These are phyloP conservation scores for Agriotes lineatus DNA, from an alignment of 2,888 invertebrate genomes.

Conservation along the genomic window DNA sequence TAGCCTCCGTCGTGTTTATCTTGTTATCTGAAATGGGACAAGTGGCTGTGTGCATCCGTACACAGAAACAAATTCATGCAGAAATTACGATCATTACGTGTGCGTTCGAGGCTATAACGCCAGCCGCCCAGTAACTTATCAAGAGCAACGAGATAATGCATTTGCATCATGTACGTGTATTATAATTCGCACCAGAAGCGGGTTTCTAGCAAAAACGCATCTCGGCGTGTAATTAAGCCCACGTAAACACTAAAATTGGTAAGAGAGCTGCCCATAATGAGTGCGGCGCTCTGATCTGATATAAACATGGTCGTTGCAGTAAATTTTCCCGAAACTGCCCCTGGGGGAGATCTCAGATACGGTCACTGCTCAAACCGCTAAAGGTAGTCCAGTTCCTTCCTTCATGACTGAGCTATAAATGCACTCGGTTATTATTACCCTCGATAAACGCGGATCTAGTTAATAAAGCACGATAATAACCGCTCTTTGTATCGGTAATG, in stretches of 20 bases:
- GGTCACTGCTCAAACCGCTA: conserved; percentile 42
- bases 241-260: conserved; percentile 47
- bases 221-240: conserved; percentile 45
- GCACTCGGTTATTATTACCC: conserved; percentile 33
- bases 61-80: conserved; percentile 26
- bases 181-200: conserved; percentile 39
- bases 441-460: conserved; percentile 47
- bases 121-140: conserved; percentile 26
- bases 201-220: conserved; percentile 31
- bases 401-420: conserved; percentile 44
- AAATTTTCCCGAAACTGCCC: conserved; percentile 45
- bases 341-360: conserved; percentile 41
- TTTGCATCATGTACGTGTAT: conserved; percentile 20
- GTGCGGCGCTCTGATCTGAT: conserved; percentile 45
- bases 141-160: conserved; percentile 33
- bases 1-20: conserved; percentile 15
- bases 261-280: conserved; percentile 42
- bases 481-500: conserved; percentile 5
- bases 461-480: conserved; percentile 31
- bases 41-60: conserved; percentile 25
- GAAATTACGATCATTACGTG: conserved; percentile 31
- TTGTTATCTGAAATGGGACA: conserved; percentile 25
- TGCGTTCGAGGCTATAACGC: conserved; percentile 3
- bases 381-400: conserved; percentile 46
- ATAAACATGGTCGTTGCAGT: conserved; percentile 36